Base-by-base conservation (phyloP, 2,113 vertebrate species). In the Brienomyrus brachyistius region DNA sequence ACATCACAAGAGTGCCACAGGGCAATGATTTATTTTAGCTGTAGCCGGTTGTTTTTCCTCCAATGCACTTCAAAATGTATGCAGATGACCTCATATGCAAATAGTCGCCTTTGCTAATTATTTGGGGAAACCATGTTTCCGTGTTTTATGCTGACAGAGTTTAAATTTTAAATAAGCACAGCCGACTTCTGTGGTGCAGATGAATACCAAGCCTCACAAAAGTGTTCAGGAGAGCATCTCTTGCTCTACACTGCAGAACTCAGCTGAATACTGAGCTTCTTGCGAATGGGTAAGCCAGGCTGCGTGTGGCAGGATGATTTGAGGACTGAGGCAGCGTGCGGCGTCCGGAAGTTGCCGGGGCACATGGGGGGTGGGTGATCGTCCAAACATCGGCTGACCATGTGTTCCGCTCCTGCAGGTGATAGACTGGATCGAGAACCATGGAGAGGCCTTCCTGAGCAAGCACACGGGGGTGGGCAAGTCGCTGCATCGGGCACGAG, bases 401-500 rank as follows among this genome's bases (percentile, higher is more conserved):
- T 92, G 90, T 93, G 50, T 40, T 70, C 94, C 90, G 21, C 89
- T 8, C 27, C 86, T 59, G 45, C 91, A 97, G 97, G 97, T 97
- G 1, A 93, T 97, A 91, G 96, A 97, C 92, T 97, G 97, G 97
- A 97, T 97, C 90, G 96, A 97, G 94, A 97, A 97, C 87, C 97
- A 97, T 0, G 97, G 97, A 1, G 97, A 97, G 93, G 96, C 96
- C 86, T 97, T 97, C 92, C 95, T 97, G 92, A 97, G 97, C 93
- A 97, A 97, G 92, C 97, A 97, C 86, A 97, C 97, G 0, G 97
- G 97, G 74, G 97, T 97, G 66, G 97, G 97, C 1, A 97, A 97
- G 88, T 97, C 97, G 40, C 92, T 97, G 1, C 96, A 97, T 90
- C 94, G 96, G 93, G 97, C 97, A 17, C 95, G 97, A 0, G 97